phyloP scores from a whole-genome alignment of 2,113 vertebrate species.

The Notothenia coriiceps region DNA sequence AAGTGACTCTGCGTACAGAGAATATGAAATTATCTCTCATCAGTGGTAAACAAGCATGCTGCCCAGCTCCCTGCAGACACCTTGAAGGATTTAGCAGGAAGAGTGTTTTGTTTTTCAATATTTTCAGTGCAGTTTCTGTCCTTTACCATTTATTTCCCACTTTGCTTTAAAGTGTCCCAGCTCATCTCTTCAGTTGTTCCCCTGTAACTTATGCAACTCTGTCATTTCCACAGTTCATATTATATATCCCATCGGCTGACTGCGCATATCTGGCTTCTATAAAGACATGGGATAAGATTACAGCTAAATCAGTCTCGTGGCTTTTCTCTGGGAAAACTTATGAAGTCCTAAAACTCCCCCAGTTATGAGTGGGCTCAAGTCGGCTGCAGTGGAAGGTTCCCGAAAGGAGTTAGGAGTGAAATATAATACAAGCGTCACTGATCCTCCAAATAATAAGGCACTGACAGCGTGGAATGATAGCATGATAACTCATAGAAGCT shows the following conservation, averaged over 20 bases:
- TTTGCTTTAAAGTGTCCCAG: conserved; percentile 2
- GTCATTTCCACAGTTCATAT: conserved; percentile 67
- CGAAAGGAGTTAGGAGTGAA: conserved; percentile 85
- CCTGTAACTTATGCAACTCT: conserved; percentile 54
- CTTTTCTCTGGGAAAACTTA: conserved; percentile 84
- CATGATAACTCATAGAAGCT: conserved; percentile 93
- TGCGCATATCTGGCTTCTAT: conserved; percentile 84
- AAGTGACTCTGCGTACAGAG: conserved; percentile 59
- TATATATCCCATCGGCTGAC: conserved; percentile 52
- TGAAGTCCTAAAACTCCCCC: conserved; percentile 84
- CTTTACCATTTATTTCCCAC: neutral
- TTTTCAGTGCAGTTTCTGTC: neutral
- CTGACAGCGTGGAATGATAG: conserved; percentile 94
- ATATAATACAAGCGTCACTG: conserved; percentile 91
- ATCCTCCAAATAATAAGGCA: conserved; percentile 92
- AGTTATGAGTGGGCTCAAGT: conserved; percentile 83
- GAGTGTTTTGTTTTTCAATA: neutral
- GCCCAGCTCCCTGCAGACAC: conserved; percentile 45
- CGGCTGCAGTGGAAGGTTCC: conserved; percentile 71
- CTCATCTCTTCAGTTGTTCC: conserved; percentile 38
- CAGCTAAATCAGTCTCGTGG: conserved; percentile 85
- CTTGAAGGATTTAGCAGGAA: too few relatives aligned
- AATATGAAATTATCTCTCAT: conserved; percentile 88
- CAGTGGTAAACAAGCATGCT: conserved; percentile 83
- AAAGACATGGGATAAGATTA: conserved; percentile 87